Percentiles rank a stretch among this genome's conserved stretches.
Evolutionary conservation across 1,140 invertebrate species (phyloP).

Genomic region (Watersipora subatra): DNA sequence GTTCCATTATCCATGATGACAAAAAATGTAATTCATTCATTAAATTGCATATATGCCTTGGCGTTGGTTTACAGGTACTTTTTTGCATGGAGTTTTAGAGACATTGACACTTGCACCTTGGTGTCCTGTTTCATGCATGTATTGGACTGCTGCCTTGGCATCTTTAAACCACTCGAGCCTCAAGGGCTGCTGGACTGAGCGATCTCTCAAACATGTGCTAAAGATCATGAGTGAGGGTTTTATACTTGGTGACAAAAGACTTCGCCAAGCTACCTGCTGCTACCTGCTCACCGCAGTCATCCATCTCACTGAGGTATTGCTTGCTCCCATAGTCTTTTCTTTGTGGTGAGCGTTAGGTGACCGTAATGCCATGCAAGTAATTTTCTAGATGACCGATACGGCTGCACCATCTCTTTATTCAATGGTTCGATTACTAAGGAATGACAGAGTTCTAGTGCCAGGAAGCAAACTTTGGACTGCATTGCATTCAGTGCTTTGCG

Average conservation of each 20-base stretch:
- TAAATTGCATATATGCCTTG: too few species aligned
- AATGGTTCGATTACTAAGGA: too few species aligned
- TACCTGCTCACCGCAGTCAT: not conserved
- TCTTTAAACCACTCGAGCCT: not conserved
- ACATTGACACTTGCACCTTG: not conserved
- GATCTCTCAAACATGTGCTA: not conserved
- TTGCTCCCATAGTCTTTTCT: too few species aligned
- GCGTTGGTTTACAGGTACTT: not conserved
- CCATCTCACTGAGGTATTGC: not conserved
- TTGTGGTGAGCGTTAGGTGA: too few species aligned
- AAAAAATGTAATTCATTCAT: too few species aligned
- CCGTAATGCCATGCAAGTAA: too few species aligned
- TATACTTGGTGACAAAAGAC: not conserved
- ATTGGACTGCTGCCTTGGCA: not conserved
- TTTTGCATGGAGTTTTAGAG: not conserved
- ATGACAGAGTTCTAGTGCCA: too few species aligned
- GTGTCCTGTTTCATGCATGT: not conserved
- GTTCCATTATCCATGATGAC: too few species aligned
- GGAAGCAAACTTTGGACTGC: too few species aligned
- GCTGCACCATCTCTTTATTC: too few species aligned
- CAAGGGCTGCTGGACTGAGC: not conserved
- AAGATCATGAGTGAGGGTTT: not conserved
- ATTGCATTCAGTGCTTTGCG: too few species aligned
- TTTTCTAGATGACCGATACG: too few species aligned
- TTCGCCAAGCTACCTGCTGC: not conserved